Base-by-base conservation (phyloP, 2,113 vertebrate genomes). In the Mormoops blainvillei region DNA sequence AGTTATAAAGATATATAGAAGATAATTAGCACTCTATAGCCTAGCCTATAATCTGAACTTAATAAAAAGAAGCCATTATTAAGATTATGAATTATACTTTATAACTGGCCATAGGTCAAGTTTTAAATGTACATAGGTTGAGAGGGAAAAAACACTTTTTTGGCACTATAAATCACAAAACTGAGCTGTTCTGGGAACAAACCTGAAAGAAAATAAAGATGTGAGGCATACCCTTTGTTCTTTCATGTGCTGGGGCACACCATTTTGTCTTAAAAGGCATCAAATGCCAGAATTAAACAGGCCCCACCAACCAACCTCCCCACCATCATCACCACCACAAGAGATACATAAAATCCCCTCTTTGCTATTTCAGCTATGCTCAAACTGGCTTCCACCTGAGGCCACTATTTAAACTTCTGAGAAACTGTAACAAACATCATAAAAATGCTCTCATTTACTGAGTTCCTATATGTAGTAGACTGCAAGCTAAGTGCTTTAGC, bases 51-150 rank as follows among this genome's bases (percentile, higher is more conserved):
- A 58, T 36, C 58, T 38, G 36, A 38, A 19, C 45, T 77, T 33
- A 38, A 52, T 91, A 77, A 93, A 96, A 41, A 86, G 48, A 95
- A 82, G 20, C 43, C 77, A 33, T 67, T 85, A 58, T 89, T 70
- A 78, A 84, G 68, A 87, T 93, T 82, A 70, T 78, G 20, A 88
- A 85, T 77, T 70, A 52, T n/a, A 52, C 24, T 87, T 89, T 68
- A 38, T 74, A 80, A 58, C 68, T 89, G 63, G 16, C 31, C 54
- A 56, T 33, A 74, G 56, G 70, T 92, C 83, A 96, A 91, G n/a
- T 48, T 80, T 45, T 18, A 70, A 82, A 48, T 50, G 43, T 74
- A 73, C 58, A 43, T 28, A 89, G 50, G 65, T 65, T 68, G 36
- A 89, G 61, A 50, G 36, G 58, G 15, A 92, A 56, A 87, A 50